These are phyloP conservation scores for Hydropsyche tenuis DNA, from an alignment of 1,140 invertebrate species.

Conservation along the genomic window DNA sequence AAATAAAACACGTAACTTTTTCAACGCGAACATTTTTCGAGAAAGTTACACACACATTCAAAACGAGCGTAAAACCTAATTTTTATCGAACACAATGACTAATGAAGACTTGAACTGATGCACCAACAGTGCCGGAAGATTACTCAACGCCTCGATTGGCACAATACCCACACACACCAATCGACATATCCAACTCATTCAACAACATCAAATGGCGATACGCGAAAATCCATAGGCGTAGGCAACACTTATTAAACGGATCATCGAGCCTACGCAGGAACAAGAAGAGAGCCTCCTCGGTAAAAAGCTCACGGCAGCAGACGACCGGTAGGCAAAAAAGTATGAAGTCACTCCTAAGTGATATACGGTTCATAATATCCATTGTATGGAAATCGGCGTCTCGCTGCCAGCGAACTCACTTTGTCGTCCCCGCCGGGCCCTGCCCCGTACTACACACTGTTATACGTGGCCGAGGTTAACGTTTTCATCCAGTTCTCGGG, in stretches of 20 bases:
- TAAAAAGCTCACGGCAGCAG: constrained; percentile 35
- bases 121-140: no score
- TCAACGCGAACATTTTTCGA: no score
- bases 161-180: no score
- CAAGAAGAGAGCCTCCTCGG: background rate
- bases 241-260: constrained; percentile 21
- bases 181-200: no score
- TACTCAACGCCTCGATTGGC: no score
- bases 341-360: constrained; percentile 48
- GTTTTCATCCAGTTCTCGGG: constrained; percentile 45
- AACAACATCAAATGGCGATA: background rate
- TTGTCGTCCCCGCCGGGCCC: no score
- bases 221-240: background rate
- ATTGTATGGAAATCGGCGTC: constrained; percentile 47
- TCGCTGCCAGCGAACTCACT: constrained; percentile 35
- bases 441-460: background rate
- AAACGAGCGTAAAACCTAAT: no score
- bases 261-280: constrained; percentile 10
- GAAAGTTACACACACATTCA: no score
- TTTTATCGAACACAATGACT: no score
- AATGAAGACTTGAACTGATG: no score
- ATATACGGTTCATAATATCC: constrained; percentile 49
- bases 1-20: no score
- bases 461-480: constrained; percentile 47
- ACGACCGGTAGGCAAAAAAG: constrained; percentile 43